Conservation (phyloP, 2,888 invertebrate species). For the Torymus auratus region DNA sequence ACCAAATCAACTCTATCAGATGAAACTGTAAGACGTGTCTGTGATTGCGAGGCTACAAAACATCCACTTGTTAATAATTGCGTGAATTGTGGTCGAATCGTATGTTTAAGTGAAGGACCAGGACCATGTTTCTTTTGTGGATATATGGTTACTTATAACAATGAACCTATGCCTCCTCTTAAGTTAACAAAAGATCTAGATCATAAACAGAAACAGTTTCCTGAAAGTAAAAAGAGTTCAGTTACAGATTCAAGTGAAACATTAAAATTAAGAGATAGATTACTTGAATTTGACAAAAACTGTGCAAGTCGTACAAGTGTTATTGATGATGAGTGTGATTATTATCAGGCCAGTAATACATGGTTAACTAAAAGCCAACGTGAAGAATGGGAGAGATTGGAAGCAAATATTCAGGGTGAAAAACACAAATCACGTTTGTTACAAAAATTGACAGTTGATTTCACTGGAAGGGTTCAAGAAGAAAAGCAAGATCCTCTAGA, state of each 20-base stretch:
- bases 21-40: conserved; percentile 72
- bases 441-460: conserved; percentile 85
- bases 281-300: conserved; percentile 90
- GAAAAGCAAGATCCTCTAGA: conserved; percentile 59
- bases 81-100: conserved; percentile 93
- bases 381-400: conserved; percentile 82
- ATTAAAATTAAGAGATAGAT: conserved; percentile 84
- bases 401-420: conserved; percentile 82
- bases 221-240: conserved; percentile 12
- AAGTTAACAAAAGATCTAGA: conserved; percentile 23
- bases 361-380: conserved; percentile 88
- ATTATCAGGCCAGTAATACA: conserved; percentile 89
- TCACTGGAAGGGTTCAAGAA: conserved; percentile 79
- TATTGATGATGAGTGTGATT: conserved; percentile 96
- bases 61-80: conserved; percentile 97
- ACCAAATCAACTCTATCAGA: conserved; percentile 45
- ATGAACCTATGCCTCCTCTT: conserved; percentile 1
- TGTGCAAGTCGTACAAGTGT: conserved; percentile 86
- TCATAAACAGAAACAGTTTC: conserved; percentile 11
- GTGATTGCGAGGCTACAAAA: conserved; percentile 94
- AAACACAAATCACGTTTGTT: conserved; percentile 84
- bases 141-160: conserved; percentile 81
- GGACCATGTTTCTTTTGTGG: conserved; percentile 97
- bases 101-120: conserved; percentile 96
- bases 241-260: conserved; percentile 8